Percentiles rank a stretch among this genome's conserved stretches.
Evolutionary conservation across 1,140 invertebrate genomes (phyloP).

Genomic region (Orchesella cincta): DNA sequence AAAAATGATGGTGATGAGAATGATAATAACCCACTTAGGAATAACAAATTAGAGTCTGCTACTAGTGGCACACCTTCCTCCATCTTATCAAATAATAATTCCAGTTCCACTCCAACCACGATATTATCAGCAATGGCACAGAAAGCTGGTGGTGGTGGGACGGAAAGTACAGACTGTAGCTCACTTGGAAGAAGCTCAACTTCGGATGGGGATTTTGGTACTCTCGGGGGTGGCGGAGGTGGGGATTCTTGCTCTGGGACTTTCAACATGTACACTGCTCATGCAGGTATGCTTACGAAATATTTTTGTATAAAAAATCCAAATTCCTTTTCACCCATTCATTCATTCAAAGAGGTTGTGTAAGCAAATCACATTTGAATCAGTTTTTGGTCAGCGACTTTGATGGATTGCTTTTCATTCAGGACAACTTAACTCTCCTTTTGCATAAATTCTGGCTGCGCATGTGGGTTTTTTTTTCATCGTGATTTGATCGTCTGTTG

Average conservation of each 20-base stretch:
- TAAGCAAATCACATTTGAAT: no score
- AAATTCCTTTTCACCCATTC: background rate
- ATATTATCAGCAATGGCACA: background rate
- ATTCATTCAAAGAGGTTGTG: background rate
- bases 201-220: conserved; percentile 55
- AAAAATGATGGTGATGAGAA: background rate
- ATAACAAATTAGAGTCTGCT: conserved; percentile 3
- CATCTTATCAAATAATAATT: conserved; percentile 8
- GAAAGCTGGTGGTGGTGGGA: conserved; percentile 22
- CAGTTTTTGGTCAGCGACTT: no score
- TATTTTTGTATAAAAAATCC: background rate
- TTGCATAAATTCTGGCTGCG: background rate
- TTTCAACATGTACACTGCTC: conserved; percentile 35
- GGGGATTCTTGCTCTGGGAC: conserved; percentile 6
- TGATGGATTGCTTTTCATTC: conserved; percentile 10
- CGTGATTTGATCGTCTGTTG: background rate
- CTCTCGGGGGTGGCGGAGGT: conserved; percentile 37
- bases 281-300: conserved; percentile 35
- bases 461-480: background rate
- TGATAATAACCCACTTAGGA: background rate
- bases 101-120: background rate
- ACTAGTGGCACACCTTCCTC: background rate
- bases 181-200: conserved; percentile 57
- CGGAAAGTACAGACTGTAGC: conserved; percentile 55
- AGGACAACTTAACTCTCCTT: background rate